Evolutionary conservation across 2,113 vertebrate genomes (phyloP).

Genomic region (Actenoides hombroni): DNA sequence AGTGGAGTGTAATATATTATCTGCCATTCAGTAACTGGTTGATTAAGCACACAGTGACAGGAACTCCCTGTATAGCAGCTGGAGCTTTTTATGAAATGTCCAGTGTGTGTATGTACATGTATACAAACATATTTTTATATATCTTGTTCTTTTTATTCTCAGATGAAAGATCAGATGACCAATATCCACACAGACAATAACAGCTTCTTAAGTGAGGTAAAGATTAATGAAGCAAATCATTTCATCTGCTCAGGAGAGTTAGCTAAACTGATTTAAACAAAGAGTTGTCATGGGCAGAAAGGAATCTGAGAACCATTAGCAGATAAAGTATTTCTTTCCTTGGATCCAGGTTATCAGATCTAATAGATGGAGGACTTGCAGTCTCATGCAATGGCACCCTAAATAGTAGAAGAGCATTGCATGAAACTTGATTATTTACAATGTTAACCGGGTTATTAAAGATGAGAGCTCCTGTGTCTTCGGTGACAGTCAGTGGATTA

Average conservation of each 20-base stretch:
- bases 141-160: background rate
- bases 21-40: background rate
- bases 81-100: background rate
- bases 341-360: background rate
- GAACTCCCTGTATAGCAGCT: background rate
- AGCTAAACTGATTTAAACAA: conserved; percentile 13
- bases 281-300: background rate
- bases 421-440: background rate
- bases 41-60: background rate
- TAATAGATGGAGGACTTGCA: background rate
- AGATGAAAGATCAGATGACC: background rate
- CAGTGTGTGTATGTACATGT: background rate
- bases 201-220: background rate
- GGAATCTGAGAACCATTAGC: background rate
- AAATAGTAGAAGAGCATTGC: background rate
- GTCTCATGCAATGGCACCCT: background rate
- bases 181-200: background rate
- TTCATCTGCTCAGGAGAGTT: background rate
- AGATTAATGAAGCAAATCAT: background rate
- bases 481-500: background rate
- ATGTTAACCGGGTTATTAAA: background rate
- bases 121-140: background rate
- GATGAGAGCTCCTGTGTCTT: background rate
- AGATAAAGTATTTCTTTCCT: background rate
- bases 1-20: background rate